Evolutionary conservation across 2,113 vertebrate species (phyloP).

Genomic region (Hoplias malabaricus): DNA sequence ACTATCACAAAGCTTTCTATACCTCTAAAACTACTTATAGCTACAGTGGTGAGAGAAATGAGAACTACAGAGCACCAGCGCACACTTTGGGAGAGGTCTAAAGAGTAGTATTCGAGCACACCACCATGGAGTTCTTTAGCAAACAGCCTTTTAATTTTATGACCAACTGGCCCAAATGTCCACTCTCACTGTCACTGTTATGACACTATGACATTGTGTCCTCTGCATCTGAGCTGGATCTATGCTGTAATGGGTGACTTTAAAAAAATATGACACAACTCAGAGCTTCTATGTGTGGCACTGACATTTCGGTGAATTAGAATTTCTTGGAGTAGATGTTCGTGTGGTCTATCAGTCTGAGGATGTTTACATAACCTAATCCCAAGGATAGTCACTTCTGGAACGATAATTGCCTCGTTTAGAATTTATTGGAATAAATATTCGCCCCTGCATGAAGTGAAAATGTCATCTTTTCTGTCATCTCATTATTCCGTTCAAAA

Average conservation of each 20-base stretch:
- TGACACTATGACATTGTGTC: not conserved
- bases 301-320: constrained; percentile 51
- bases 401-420: constrained; percentile 11
- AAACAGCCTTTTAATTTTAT: not conserved
- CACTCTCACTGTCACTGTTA: not conserved
- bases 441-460: not conserved
- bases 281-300: constrained; percentile 16
- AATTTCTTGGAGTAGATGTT: constrained; percentile 6
- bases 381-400: not conserved
- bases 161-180: not conserved
- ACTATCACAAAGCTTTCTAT: too few species aligned
- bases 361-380: constrained; percentile 12
- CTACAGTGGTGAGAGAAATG: too few species aligned
- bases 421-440: not conserved
- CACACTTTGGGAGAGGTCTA: too few species aligned
- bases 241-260: not conserved
- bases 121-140: too few species aligned
- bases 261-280: not conserved
- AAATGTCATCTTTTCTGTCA: constrained; percentile 6
- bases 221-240: not conserved
- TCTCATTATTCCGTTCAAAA: not conserved
- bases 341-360: not conserved
- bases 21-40: too few species aligned
- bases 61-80: too few species aligned
- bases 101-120: too few species aligned